phyloP scores from a whole-genome alignment of 2,797 vertebrate genomes.

The Limosa lapponica region DNA sequence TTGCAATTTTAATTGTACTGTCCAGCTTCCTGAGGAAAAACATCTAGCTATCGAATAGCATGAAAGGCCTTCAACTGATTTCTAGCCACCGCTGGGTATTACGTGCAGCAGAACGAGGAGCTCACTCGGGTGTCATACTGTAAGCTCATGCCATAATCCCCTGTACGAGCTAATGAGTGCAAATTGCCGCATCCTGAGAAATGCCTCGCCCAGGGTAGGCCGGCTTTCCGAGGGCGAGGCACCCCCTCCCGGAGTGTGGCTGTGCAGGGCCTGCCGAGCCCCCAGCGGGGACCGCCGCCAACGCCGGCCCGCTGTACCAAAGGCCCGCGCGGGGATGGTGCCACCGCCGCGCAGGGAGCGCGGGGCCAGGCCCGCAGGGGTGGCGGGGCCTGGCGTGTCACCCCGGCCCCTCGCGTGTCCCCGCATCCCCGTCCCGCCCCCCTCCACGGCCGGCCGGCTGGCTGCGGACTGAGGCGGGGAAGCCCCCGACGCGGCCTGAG shows the following conservation, averaged over 20 bases:
- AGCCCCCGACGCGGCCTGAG: neutral
- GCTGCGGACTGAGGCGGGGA: neutral
- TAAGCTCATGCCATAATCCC: constrained; percentile 7
- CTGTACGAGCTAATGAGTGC: neutral
- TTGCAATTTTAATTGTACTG: rapidly evolving
- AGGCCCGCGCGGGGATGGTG: neutral
- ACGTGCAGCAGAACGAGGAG: rapidly evolving
- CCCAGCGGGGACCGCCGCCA: neutral
- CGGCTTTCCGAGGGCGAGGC: too few relatives aligned
- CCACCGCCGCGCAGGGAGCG: neutral
- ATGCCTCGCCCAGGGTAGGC: rapidly evolving
- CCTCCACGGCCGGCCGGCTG: too few relatives aligned
- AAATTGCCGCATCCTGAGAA: rapidly evolving
- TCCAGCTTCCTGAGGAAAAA: neutral
- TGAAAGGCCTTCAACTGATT: neutral
- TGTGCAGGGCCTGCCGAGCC: too few relatives aligned
- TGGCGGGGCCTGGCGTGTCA: neutral
- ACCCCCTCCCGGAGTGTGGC: rapidly evolving
- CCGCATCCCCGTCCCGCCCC: neutral
- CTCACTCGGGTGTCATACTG: neutral
- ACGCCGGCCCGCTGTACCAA: rapidly evolving
- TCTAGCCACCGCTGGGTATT: neutral
- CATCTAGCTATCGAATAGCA: rapidly evolving
- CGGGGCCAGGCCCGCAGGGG: too few relatives aligned
- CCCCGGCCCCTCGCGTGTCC: neutral